Evolutionary conservation across 2,888 invertebrate genomes (phyloP), one percentile per base, ranked within the genome.

Genomic region (Apodemia mormo): DNA sequence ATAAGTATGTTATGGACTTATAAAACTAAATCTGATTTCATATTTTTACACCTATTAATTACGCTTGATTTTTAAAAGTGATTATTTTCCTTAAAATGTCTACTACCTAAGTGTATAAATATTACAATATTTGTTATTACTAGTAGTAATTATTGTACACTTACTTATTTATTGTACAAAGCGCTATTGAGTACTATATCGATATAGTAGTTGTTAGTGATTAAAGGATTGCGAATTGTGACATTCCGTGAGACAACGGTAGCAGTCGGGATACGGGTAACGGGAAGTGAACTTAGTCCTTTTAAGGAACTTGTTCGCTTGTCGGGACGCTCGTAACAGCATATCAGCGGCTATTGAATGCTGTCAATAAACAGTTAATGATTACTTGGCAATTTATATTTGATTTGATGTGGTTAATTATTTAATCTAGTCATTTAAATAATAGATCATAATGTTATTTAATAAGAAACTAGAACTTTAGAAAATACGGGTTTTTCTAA

Each of bases 241-340:
- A 74, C 77, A 81, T 83, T 83, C 84, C 79, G 78, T 79, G 79
- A 84, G 80, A 82, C 87, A 87, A 85, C 89, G 85, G 85, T 85
- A 83, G 77, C 76, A 79, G 80, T 79, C 81, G 78, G 79, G 80
- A 76, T 88, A 88, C 76, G 71, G 74, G 75, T 80, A 80, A 90
- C 90, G 91, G 92, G 85, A 88, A 85, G 81, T 78, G 75, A 86
- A 83, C 83, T 82, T 84, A 83, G 80, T 81, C 91, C 92, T 88
- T 90, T 86, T 90, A 88, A 82, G 90, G 91, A 85, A 80, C 79
- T 81, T 75, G 84, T 82, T 81, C 73, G 74, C 79, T 78, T 71
- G 70, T 74, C 72, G 73, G 73, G 77, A 76, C 79, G 73, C 76
- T 73, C 74, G 77, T 82, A 80, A 81, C 82, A 83, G 81, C 82